phyloP scores from a whole-genome alignment of 2,888 invertebrate genomes.

The Epistrophella euchroma region DNA sequence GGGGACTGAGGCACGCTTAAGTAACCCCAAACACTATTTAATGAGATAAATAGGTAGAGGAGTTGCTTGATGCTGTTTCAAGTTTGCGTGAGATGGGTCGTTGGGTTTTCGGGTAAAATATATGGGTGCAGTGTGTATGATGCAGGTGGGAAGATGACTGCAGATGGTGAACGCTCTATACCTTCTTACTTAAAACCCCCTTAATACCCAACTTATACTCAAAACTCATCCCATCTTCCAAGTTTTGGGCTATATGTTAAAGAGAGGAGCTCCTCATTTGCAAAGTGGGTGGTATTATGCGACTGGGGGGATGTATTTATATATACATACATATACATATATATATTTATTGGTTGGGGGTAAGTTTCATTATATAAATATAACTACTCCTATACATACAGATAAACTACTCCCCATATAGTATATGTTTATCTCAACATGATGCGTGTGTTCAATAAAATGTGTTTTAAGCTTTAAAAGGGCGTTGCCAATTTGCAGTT shows the following conservation, averaged over 20 bases:
- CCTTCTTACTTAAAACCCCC: background rate
- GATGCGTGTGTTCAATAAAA: conserved; percentile 70
- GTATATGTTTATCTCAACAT: conserved; percentile 30
- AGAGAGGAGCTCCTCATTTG: conserved; percentile 16
- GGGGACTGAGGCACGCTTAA: conserved; percentile 58
- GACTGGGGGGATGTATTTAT: conserved; percentile 27
- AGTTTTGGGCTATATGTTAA: conserved; percentile 25
- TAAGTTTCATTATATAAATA: conserved; percentile 73
- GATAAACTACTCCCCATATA: conserved; percentile 2
- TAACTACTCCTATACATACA: conserved; percentile 29
- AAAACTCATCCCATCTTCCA: conserved; percentile 8
- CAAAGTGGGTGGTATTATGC: conserved; percentile 53
- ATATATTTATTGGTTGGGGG: conserved; percentile 48
- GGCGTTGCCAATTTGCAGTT: conserved; percentile 71
- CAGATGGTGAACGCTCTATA: conserved; percentile 41
- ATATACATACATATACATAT: conserved; percentile 11
- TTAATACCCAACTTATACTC: background rate
- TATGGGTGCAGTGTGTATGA: background rate
- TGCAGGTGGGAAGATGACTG: conserved; percentile 42
- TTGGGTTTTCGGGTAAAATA: conserved; percentile 32
- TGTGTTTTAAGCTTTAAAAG: conserved; percentile 73
- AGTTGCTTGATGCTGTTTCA: conserved; percentile 64
- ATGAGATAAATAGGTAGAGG: conserved; percentile 76
- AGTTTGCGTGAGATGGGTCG: conserved; percentile 46
- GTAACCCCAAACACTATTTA: conserved; percentile 76